Conservation (phyloP, 2,888 invertebrate genomes). For the Erebia palarica region DNA sequence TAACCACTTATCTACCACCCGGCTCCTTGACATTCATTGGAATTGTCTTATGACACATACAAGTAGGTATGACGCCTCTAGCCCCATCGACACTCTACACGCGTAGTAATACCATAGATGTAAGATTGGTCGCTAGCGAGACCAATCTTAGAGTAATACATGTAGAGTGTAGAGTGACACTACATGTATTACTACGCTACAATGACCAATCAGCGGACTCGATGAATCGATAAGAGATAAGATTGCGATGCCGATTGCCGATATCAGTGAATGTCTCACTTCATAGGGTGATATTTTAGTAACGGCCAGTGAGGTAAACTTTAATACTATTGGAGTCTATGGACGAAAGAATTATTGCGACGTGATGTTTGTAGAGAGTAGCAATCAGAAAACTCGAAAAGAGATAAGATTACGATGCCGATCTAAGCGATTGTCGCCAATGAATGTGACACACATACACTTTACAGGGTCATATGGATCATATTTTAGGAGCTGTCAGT, state of each 20-base stretch:
- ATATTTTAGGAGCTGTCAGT: not conserved
- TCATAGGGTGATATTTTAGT: not conserved
- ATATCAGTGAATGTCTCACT: not conserved
- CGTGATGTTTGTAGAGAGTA: no score
- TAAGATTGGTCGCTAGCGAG: no score
- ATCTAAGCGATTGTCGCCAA: not conserved
- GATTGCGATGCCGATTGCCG: not conserved
- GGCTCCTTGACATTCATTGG: slow-evolving; percentile 7
- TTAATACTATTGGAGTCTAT: not conserved
- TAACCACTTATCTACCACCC: not conserved
- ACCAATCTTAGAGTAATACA: no score
- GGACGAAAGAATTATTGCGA: not conserved
- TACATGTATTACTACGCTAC: not conserved
- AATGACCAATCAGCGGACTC: not conserved
- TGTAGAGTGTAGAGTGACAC: no score
- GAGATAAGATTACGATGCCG: no score
- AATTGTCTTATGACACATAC: not conserved
- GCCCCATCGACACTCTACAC: not conserved
- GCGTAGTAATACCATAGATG: no score
- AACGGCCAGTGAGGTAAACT: not conserved
- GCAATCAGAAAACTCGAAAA: not conserved
- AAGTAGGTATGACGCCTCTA: not conserved
- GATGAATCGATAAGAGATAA: slow-evolving; percentile 12
- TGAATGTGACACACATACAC: not conserved
- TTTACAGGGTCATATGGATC: not conserved